Percentiles rank a stretch among this genome's conserved stretches.
These are phyloP conservation scores for Malachius bipustulatus DNA, from an alignment of 2,888 invertebrate genomes.

Conservation along the genomic window DNA sequence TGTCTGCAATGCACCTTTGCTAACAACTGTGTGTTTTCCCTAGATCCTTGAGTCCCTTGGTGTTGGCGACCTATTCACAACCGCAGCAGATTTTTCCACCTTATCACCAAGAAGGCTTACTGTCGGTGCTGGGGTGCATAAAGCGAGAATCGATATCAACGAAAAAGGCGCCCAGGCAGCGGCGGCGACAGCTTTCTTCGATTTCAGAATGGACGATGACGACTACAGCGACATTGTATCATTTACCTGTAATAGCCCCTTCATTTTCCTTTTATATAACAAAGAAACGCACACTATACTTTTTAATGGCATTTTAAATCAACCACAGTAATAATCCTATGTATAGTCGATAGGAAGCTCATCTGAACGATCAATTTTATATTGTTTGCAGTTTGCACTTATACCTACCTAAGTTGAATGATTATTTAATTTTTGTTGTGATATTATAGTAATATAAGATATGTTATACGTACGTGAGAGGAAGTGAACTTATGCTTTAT, in stretches of 20 bases:
- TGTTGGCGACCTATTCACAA: constrained; percentile 42
- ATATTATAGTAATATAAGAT: no score
- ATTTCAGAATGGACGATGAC: constrained; percentile 53
- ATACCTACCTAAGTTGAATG: no score
- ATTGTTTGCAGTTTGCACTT: no score
- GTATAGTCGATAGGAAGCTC: no score
- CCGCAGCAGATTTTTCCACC: constrained; percentile 42
- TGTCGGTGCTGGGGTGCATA: constrained; percentile 54
- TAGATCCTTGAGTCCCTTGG: constrained; percentile 43
- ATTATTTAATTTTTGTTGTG: no score
- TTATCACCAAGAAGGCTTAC: constrained; percentile 39
- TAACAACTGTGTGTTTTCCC: no score
- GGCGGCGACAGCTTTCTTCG: constrained; percentile 73
- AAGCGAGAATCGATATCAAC: constrained; percentile 72
- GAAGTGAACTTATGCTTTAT: no score
- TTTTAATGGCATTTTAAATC: constrained; percentile 56
- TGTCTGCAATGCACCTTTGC: no score
- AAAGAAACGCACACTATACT: constrained; percentile 49
- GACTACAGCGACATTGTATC: constrained; percentile 48
- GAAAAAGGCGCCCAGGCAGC: constrained; percentile 80
- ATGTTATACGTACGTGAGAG: no score
- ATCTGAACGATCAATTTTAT: no score
- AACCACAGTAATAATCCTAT: constrained; percentile 16
- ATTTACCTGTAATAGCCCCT: constrained; percentile 74
- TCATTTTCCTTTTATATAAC: constrained; percentile 71